Percentiles rank a stretch among this genome's conserved stretches.
Conservation (phyloP, 2,113 vertebrate species). For the Pagrus major region DNA sequence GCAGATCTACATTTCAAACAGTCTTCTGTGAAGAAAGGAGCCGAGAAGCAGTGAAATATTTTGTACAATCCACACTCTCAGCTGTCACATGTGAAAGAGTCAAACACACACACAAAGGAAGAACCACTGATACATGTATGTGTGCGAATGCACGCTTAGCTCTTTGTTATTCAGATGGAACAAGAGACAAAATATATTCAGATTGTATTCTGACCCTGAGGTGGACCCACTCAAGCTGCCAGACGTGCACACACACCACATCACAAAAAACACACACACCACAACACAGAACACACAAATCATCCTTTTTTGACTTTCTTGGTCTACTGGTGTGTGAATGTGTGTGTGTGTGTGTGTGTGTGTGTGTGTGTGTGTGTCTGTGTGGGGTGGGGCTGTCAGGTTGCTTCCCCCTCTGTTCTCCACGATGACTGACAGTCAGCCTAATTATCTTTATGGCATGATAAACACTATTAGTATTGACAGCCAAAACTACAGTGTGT, state of each 20-base stretch:
- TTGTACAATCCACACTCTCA: constrained; percentile 42
- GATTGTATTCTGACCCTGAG: constrained; percentile 81
- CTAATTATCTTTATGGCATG: constrained; percentile 77
- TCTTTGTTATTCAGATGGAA: constrained; percentile 80
- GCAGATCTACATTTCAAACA: constrained; percentile 62
- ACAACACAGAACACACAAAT: not conserved
- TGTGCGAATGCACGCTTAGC: constrained; percentile 48
- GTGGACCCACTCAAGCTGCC: constrained; percentile 60
- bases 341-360: constrained; percentile 14
- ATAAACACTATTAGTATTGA: constrained; percentile 75
- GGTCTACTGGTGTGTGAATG: constrained; percentile 19
- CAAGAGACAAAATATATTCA: constrained; percentile 78
- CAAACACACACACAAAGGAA: constrained; percentile 35
- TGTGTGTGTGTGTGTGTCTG: constrained; percentile 15
- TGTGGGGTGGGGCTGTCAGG: constrained; percentile 43
- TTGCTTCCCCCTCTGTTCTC: constrained; percentile 37
- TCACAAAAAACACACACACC: constrained; percentile 1
- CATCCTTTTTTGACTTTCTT: constrained; percentile 18
- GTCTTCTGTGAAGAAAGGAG: not conserved
- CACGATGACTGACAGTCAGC: constrained; percentile 72
- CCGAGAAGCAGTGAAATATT: constrained; percentile 36
- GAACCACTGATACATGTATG: constrained; percentile 18
- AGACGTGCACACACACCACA: constrained; percentile 8
- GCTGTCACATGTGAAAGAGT: constrained; percentile 52
- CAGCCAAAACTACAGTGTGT: constrained; percentile 49